Evolutionary conservation across 1,140 invertebrate genomes (phyloP), one percentile per base, ranked within the genome.

Genomic region (Lasioglossum baleicum): DNA sequence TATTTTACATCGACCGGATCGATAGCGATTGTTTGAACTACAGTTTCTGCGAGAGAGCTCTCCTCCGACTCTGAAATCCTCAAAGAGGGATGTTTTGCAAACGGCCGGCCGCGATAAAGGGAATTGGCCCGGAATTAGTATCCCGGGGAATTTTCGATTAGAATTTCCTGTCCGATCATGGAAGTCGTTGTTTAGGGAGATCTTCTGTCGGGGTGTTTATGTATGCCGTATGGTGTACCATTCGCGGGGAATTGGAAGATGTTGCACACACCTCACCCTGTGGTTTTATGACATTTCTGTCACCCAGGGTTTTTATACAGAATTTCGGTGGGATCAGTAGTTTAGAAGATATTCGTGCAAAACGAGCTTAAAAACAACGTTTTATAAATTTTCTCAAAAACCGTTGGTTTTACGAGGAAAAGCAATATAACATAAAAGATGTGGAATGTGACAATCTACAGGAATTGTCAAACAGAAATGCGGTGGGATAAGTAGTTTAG

Each of bases 51-150:
- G 15, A 20, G 63, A 7, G 7, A n/a, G n/a, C n/a, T n/a, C 42
- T 20, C 48, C 13, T 22, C 51, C 7, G 7, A 6, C 15, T 11
- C 8, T 10, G 26, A 26, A 26, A 35, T 51, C 26, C 31, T 22
- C 10, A 26, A 71, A 40, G 22, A 63, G 26, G 48, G 44, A 77
- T 77, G 58, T 64, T 72, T 65, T 78, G 75, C 68, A 35, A 78
- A 72, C 60, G 60, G 35, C 64, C 35, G 26, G 68, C n/a, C 71
- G 48, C 48, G 65, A 65, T 56, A 35, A 72, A 35, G 17, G n/a
- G 15, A 53, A 65, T 56, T 26, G 68, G 5, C 44, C 8, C 44
- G 58, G 58, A 77, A 77, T 77, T 77, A 77, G 60, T 22, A 8
- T 22, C n/a, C 11, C 31, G 31, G 31, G 8, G 75, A 78, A 51